Conservation (phyloP, 2,113 vertebrate species). For the Malaclemys terrapin region DNA sequence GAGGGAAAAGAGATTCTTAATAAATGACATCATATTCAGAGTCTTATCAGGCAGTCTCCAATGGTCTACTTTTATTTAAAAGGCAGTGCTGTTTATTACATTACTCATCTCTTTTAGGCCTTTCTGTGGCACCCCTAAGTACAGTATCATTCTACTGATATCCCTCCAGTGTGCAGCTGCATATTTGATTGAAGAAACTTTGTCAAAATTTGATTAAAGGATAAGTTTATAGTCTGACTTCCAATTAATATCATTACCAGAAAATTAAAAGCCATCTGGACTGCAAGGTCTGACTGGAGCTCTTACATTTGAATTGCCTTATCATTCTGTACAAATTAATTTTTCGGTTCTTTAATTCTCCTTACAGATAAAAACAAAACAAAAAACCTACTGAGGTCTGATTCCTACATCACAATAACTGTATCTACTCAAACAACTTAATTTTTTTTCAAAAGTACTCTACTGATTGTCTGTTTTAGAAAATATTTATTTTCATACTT, state of each 20-base stretch:
- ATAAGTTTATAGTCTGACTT: constrained; percentile 62
- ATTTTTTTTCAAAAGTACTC: neutral
- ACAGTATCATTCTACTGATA: neutral
- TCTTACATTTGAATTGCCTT: constrained; percentile 60
- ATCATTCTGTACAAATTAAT: constrained; percentile 66
- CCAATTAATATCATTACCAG: constrained; percentile 62
- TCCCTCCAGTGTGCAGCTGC: neutral
- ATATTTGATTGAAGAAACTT: constrained; percentile 51
- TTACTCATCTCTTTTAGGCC: neutral
- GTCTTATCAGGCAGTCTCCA: neutral
- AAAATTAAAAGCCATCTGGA: constrained; percentile 77
- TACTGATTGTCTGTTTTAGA: neutral
- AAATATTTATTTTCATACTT: neutral
- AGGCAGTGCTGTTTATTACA: neutral
- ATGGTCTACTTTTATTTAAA: neutral
- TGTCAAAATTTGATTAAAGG: constrained; percentile 56
- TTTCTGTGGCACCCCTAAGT: neutral
- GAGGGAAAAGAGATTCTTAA: neutral
- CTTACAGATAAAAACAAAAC: constrained; percentile 54
- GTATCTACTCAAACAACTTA: constrained; percentile 1
- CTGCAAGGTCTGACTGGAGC: constrained; percentile 49
- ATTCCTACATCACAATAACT: neutral
- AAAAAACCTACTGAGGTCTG: neutral
- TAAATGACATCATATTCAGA: neutral
- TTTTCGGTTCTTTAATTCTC: constrained; percentile 49